Evolutionary conservation across 1,140 invertebrate species (phyloP).

Genomic region (Anadara kagoshimensis): DNA sequence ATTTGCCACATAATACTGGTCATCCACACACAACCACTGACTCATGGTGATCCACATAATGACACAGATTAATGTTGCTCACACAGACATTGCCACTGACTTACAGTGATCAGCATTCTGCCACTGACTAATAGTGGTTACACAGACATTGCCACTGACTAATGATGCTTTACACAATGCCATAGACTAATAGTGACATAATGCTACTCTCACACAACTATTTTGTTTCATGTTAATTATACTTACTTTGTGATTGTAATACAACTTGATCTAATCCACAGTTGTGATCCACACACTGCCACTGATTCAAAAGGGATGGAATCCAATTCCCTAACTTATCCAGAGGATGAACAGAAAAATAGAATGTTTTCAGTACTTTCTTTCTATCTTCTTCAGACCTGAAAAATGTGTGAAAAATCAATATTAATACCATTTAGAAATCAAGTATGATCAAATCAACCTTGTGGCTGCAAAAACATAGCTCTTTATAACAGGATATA

Average conservation of each 20-base stretch:
- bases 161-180: background rate
- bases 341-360: constrained; percentile 45
- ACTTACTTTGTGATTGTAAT: constrained; percentile 31
- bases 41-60: too few relatives aligned
- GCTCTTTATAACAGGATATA: background rate
- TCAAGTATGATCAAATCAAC: background rate
- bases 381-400: background rate
- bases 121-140: too few relatives aligned
- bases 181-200: background rate
- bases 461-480: background rate
- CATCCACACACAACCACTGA: too few relatives aligned
- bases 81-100: too few relatives aligned
- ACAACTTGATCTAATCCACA: constrained; percentile 57
- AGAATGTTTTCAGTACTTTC: constrained; percentile 16
- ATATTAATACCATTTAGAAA: background rate
- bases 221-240: too few relatives aligned
- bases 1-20: too few relatives aligned
- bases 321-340: constrained; percentile 57
- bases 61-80: too few relatives aligned
- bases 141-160: too few relatives aligned
- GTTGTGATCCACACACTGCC: constrained; percentile 58
- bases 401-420: background rate
- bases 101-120: too few relatives aligned
- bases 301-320: constrained; percentile 48
- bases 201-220: too few relatives aligned